These are phyloP conservation scores for Drosophila burlai DNA, from an alignment of 1,140 invertebrate genomes.

Conservation along the genomic window DNA sequence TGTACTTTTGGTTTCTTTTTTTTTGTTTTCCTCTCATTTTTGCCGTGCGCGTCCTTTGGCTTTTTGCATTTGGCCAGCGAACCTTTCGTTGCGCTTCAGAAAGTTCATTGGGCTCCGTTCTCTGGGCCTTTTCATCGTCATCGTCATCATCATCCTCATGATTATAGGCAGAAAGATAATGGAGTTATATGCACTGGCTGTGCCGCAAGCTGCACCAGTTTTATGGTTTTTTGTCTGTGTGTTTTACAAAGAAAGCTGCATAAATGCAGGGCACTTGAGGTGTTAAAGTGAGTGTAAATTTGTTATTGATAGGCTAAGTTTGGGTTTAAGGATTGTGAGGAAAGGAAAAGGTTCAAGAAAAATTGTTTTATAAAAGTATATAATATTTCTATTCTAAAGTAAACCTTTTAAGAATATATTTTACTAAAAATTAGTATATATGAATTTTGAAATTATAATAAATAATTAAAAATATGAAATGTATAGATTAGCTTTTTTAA, in stretches of 20 bases:
- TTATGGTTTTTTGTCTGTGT: slow-evolving; percentile 13
- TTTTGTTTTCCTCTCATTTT: slow-evolving; percentile 14
- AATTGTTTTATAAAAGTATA: neutral
- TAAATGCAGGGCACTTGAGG: slow-evolving; percentile 34
- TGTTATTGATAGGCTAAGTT: slow-evolving; percentile 22
- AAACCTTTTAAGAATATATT: neutral
- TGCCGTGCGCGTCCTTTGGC: slow-evolving; percentile 71
- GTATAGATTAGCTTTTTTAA: no score
- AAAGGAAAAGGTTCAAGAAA: neutral
- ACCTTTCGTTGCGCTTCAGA: slow-evolving; percentile 80
- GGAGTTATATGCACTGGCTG: slow-evolving; percentile 32
- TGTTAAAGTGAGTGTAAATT: slow-evolving; percentile 64
- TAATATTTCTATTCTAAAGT: neutral
- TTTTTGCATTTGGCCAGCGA: slow-evolving; percentile 62
- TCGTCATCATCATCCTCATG: neutral
- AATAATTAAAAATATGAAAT: no score
- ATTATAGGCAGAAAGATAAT: slow-evolving; percentile 23
- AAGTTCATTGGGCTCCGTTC: slow-evolving; percentile 71
- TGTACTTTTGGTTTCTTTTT: slow-evolving; percentile 69
- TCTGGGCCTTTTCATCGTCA: slow-evolving; percentile 31
- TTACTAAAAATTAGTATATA: no score
- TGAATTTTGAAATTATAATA: no score
- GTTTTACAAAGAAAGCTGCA: slow-evolving; percentile 5
- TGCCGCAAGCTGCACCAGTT: slow-evolving; percentile 46
- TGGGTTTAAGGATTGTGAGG: neutral